These are phyloP conservation scores for Lontra canadensis DNA, from an alignment of 2,113 vertebrate genomes.

Conservation along the genomic window DNA sequence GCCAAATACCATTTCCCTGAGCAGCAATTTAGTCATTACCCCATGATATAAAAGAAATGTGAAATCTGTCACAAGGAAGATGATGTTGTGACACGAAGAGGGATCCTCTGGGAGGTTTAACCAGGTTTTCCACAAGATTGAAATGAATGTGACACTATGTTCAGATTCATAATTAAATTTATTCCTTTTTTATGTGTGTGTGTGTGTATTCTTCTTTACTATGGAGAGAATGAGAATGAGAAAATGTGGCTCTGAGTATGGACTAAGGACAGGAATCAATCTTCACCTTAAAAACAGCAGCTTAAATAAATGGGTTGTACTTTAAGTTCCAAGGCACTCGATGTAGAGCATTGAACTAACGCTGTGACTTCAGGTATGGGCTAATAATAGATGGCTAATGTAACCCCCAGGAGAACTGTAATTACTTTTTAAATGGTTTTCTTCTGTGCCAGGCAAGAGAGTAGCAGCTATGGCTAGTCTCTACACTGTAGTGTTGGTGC, in stretches of 20 bases:
- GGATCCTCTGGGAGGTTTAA: conserved; percentile 81
- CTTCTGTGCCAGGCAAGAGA: neutral
- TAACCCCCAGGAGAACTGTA: neutral
- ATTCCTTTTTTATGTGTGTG: conserved; percentile 5
- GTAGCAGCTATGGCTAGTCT: neutral
- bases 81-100: conserved; percentile 84
- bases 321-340: neutral
- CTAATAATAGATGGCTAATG: neutral
- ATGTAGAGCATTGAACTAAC: neutral
- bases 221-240: conserved; percentile 6
- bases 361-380: neutral
- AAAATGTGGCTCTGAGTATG: conserved; percentile 27
- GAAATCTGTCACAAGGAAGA: conserved; percentile 81
- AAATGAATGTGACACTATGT: conserved; percentile 81
- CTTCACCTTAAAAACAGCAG: neutral
- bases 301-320: neutral
- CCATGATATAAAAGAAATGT: conserved; percentile 79
- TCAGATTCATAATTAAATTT: conserved; percentile 72
- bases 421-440: conserved; percentile 24
- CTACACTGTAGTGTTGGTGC: neutral
- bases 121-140: conserved; percentile 81
- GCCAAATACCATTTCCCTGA: conserved; percentile 76
- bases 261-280: neutral
- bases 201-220: neutral
- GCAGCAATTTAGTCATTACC: conserved; percentile 83